Base-by-base conservation (phyloP, 2,888 invertebrate species). In the Serrognathus titanus region DNA sequence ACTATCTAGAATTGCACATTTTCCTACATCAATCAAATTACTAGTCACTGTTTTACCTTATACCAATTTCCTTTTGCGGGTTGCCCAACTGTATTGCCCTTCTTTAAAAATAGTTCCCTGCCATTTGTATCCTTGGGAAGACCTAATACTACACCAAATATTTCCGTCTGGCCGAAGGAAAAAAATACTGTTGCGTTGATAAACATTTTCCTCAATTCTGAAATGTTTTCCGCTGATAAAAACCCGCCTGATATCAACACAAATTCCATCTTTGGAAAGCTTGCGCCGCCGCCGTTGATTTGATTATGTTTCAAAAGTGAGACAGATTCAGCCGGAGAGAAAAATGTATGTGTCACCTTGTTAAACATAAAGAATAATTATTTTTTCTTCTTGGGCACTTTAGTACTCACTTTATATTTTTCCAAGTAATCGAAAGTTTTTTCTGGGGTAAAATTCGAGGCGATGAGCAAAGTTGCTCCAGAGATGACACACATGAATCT, bases 121-220 rank as follows among this genome's bases (percentile, higher is more conserved):
- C 24, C 24, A 6, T 31, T 31, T 31, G 2, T 5, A 1, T 31
- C 24, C 4, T 31, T 63, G 53, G 69, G 72, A 8, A 47, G 7
- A 3, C 63, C 64, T 7, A 31, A 7, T 7, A 66, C 41, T 1
- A 68, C 35, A 10, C 76, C 76, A 4, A 66, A 66, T 3, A 71
- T 66, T 65, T 77, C 77, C 0, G 75, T 71, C 63, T 73, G 74
- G 1, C 76, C 77, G 55, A 74, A 77, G 11, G 51, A 62, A 50
- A 72, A 66, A 51, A 48, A 58, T 1, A 74, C 63, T 51, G 71
- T 67, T 1, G 74, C 71, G 4, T 73, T 74, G 1, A 75, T 75
- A 38, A 77, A 59, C 7, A 75, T 38, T 49, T 75, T 74, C 46
- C 74, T 61, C n/a, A 77, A 51, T 37, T 62, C 57, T 4, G 57